phyloP scores from a whole-genome alignment of 2,888 invertebrate species.

The Crepidodera aurea region DNA sequence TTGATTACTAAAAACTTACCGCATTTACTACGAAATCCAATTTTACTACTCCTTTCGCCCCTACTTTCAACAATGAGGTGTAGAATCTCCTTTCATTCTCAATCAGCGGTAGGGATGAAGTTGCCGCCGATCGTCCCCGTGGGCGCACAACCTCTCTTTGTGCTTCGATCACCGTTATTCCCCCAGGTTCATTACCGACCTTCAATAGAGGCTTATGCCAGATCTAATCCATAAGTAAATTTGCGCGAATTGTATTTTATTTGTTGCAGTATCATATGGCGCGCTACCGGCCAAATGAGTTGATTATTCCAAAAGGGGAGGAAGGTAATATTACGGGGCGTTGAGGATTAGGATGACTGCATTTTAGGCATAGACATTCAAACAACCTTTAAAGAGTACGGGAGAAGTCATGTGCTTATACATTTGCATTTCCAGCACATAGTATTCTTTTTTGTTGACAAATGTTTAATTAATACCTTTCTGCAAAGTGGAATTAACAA shows the following conservation, averaged over 20 bases:
- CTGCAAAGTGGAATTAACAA: no score
- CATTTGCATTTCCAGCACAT: no score
- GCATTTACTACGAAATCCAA: neutral
- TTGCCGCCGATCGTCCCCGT: slow-evolving; percentile 26
- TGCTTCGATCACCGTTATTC: slow-evolving; percentile 40
- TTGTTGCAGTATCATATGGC: slow-evolving; percentile 36
- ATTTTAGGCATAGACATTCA: no score
- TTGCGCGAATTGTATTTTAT: slow-evolving; percentile 44
- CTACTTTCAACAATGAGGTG: slow-evolving; percentile 27
- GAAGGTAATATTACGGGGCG: slow-evolving; percentile 23
- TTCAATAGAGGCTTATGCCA: slow-evolving; percentile 41
- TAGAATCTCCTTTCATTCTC: slow-evolving; percentile 34
- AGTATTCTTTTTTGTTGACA: no score
- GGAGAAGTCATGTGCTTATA: no score
- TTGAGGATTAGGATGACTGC: neutral
- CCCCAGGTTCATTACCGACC: slow-evolving; percentile 44
- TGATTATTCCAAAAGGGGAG: neutral
- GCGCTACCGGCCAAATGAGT: slow-evolving; percentile 20
- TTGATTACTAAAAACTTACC: no score
- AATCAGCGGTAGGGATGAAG: slow-evolving; percentile 35
- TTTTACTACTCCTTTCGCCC: slow-evolving; percentile 21
- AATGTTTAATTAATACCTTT: no score
- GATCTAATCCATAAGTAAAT: slow-evolving; percentile 46
- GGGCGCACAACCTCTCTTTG: slow-evolving; percentile 41
- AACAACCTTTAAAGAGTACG: no score